A percentile compares a stretch with the other conserved stretches of the same genome.
phyloP scores from a whole-genome alignment of 1,140 invertebrate genomes.

The Cyrtorhinus lividipennis region DNA sequence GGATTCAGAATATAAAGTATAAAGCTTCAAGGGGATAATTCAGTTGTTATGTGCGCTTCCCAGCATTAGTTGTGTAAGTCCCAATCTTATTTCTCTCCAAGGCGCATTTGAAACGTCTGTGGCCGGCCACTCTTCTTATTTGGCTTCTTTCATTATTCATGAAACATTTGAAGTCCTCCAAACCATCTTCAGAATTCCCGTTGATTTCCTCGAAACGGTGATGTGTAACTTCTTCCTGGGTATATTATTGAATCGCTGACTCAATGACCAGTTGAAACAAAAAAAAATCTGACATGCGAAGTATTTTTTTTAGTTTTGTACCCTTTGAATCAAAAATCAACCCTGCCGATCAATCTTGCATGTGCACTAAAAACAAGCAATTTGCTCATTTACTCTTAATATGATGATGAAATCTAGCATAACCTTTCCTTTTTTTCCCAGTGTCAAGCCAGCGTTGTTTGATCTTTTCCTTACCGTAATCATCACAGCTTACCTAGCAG shows the following conservation, averaged over 20 bases:
- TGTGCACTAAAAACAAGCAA: background rate
- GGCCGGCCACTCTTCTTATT: too few relatives aligned
- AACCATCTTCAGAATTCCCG: too few relatives aligned
- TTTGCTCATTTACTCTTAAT: background rate
- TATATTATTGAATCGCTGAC: background rate
- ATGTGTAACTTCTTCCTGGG: background rate
- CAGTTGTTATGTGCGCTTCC: too few relatives aligned
- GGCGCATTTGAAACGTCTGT: too few relatives aligned
- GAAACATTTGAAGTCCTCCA: too few relatives aligned
- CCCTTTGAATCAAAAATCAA: background rate
- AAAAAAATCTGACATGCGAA: background rate
- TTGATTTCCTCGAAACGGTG: too few relatives aligned
- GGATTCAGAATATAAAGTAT: too few relatives aligned
- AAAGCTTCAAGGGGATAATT: too few relatives aligned
- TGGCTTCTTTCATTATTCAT: too few relatives aligned
- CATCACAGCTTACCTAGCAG: slow-evolving; percentile 65
- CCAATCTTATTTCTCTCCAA: too few relatives aligned
- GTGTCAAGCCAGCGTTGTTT: slow-evolving; percentile 94
- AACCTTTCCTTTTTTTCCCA: slow-evolving; percentile 37
- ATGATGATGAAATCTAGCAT: slow-evolving; percentile 15
- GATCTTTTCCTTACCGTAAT: slow-evolving; percentile 82
- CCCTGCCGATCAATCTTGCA: background rate
- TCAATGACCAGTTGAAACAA: background rate
- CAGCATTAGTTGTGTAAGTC: too few relatives aligned
- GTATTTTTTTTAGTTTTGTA: background rate